phyloP scores from a whole-genome alignment of 2,888 invertebrate genomes.

The Julus scandinavius region DNA sequence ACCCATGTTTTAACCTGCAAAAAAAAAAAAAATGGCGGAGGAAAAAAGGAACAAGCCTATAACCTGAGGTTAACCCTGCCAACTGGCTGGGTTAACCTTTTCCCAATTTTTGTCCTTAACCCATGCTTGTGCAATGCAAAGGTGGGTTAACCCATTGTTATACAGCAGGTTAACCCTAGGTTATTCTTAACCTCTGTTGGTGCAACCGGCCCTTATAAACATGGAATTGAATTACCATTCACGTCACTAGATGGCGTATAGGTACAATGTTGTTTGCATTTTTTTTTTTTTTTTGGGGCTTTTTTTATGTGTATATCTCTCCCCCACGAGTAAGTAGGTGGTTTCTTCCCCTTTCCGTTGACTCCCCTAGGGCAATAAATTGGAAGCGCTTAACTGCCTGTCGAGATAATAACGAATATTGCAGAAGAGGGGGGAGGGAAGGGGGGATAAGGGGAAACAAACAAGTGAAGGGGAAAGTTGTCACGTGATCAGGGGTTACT shows the following conservation, averaged over 20 bases:
- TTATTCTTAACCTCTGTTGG: too few species aligned
- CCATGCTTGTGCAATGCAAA: too few species aligned
- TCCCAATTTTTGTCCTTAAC: too few species aligned
- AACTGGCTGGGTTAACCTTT: too few species aligned
- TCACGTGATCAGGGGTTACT: background rate
- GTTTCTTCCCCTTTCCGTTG: background rate
- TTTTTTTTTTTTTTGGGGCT: background rate
- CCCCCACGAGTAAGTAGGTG: background rate
- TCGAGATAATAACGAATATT: slow-evolving; percentile 33
- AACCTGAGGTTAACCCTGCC: too few species aligned
- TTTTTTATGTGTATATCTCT: background rate
- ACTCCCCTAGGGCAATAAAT: slow-evolving; percentile 18
- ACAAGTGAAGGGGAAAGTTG: background rate
- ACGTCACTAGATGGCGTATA: background rate
- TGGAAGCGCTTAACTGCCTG: slow-evolving; percentile 33
- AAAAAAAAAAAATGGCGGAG: too few species aligned
- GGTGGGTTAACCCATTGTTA: too few species aligned
- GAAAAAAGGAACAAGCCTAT: too few species aligned
- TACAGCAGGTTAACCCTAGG: too few species aligned
- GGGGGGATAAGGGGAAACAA: background rate
- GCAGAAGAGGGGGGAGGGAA: slow-evolving; percentile 2
- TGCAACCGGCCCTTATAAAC: background rate
- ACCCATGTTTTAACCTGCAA: too few species aligned
- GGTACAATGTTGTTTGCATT: background rate
- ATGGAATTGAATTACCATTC: background rate